These are phyloP conservation scores for Listrodromus nycthemerus DNA, from an alignment of 2,888 invertebrate genomes.

Conservation along the genomic window DNA sequence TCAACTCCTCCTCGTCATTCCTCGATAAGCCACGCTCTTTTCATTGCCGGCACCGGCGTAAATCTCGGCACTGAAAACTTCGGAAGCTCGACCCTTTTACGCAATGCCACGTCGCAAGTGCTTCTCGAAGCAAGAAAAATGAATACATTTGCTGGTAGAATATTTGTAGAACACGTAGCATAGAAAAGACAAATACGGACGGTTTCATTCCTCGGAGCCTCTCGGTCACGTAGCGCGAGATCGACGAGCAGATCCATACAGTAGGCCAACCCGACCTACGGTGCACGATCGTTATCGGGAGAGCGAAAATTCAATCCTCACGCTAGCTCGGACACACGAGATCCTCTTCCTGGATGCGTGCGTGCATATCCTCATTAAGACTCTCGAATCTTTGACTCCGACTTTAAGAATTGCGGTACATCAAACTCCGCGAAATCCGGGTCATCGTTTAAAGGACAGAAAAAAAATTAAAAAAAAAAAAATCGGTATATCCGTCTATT, in stretches of 20 bases:
- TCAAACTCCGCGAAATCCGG: constrained; percentile 16
- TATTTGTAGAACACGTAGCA: constrained; percentile 43
- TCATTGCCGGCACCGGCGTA: constrained; percentile 2
- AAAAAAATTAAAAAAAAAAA: not conserved
- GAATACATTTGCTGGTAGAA: constrained; percentile 3
- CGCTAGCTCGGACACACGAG: constrained; percentile 61
- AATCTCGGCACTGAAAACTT: not conserved
- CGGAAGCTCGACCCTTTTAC: not conserved
- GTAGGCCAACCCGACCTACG: constrained; percentile 38
- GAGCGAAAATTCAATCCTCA: constrained; percentile 62
- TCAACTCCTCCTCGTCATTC: constrained; percentile 37
- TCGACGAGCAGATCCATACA: constrained; percentile 49
- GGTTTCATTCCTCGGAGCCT: constrained; percentile 13
- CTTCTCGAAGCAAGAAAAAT: too few species aligned
- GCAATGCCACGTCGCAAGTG: not conserved
- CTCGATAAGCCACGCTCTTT: constrained; percentile 31
- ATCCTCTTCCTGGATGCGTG: constrained; percentile 61
- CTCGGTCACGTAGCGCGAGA: constrained; percentile 45
- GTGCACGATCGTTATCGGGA: constrained; percentile 45
- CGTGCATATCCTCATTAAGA: constrained; percentile 36
- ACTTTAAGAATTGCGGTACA: constrained; percentile 32
- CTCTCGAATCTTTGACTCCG: constrained; percentile 12
- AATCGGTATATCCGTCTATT: constrained; percentile 13
- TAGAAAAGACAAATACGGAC: constrained; percentile 33
- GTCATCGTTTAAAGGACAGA: not conserved